Evolutionary conservation across 2,113 vertebrate species (phyloP), one percentile per base, ranked within the genome.

Genomic region (Colaptes auratus): DNA sequence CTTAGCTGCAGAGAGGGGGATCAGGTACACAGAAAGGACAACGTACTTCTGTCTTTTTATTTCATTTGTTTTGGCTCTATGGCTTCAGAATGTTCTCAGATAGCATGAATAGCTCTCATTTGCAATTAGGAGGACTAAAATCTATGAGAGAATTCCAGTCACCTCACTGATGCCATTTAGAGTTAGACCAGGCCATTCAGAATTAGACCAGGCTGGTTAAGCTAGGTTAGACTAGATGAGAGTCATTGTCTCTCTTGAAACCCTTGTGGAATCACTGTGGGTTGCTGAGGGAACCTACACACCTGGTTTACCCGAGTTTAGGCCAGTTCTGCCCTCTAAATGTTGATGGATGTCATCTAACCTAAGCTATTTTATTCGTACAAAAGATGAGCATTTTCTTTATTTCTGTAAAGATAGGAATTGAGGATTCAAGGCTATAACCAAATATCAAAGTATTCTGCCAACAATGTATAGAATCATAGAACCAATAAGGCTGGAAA

Each of bases 91-190:
- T 21, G 24, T 30, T 7, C 21, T 72, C 42, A 55, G 3, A 36
- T 64, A 63, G 46, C 6, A 15, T 9, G 2, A 10, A 0, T 28
- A 30, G 2, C 3, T 74, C 33, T 74, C 3, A 3, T 18, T 39
- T 48, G 23, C 9, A 48, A 30, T 48, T 56, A 15, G 7, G 4
- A 77, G 19, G 7, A 53, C 33, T 61, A 39, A 56, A 86, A 46
- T 17, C 27, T 12, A 28, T 9, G 33, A 27, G 4, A 83, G 24
- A 55, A 71, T 59, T 89, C 6, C 27, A 24, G 35, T 12, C 19
- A 55, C 19, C 30, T 61, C 15, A 28, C 9, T 42, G 46, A 80
- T 88, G 52, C 10, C 7, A 46, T 77, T 55, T 35, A 84, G 21
- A 28, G 46, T 35, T 42, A 84, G 42, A 27, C 10, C n/a, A 52